phyloP scores from a whole-genome alignment of 2,797 vertebrate genomes.

The Peromyscus eremicus region DNA sequence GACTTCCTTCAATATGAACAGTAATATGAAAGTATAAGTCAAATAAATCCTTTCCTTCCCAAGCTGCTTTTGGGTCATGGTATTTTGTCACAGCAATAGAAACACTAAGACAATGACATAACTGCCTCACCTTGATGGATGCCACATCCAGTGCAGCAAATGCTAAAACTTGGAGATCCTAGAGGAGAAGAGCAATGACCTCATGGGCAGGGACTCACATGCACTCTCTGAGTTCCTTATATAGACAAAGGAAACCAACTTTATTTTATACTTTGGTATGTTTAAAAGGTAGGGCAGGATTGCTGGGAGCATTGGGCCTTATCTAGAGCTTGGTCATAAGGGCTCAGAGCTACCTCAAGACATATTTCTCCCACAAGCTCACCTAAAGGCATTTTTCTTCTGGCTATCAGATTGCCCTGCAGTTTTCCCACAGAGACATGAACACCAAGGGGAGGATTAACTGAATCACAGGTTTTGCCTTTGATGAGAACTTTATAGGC shows the following conservation, averaged over 20 bases:
- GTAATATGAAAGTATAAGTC: too few species aligned
- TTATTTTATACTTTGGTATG: not conserved
- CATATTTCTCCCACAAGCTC: not conserved
- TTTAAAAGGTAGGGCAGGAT: not conserved
- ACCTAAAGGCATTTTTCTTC: not conserved
- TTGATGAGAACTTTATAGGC: not conserved
- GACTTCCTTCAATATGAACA: not conserved
- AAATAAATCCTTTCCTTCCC: not conserved
- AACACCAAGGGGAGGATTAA: not conserved
- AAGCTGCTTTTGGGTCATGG: not conserved
- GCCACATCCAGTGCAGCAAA: not conserved
- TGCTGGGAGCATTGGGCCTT: not conserved
- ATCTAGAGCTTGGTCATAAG: not conserved
- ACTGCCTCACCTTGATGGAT: not conserved
- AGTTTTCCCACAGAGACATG: not conserved
- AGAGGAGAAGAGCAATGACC: not conserved
- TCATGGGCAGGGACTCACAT: not conserved
- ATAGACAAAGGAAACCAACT: not conserved
- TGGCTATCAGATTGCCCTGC: not conserved
- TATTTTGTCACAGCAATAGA: not conserved
- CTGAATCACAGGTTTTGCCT: not conserved
- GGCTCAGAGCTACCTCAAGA: not conserved
- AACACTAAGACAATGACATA: not conserved
- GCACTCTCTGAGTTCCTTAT: not conserved
- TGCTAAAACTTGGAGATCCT: not conserved